Evolutionary conservation across 2,797 vertebrate species (phyloP), one percentile per base, ranked within the genome.

Genomic region (Margarornis squamiger): DNA sequence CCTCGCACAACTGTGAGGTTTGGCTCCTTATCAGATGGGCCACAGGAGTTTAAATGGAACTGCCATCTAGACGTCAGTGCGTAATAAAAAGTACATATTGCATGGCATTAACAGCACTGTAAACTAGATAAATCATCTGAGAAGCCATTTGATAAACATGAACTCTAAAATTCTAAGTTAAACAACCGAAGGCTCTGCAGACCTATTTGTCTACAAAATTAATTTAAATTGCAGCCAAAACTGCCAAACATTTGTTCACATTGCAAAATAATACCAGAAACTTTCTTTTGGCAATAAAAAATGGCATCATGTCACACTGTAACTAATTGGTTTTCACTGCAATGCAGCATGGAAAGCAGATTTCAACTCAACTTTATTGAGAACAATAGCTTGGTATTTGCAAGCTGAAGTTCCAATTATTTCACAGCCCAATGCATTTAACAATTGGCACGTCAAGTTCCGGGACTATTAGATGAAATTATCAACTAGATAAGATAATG

Each of bases 371-470:
- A 95, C 74, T 71, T 74, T 21, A 71, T 1, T 61, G 92, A 76
- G 92, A 95, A 96, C 93, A 94, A 96, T 82, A 93, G 80, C 70
- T 70, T 78, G 57, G 81, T 92, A 92, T 92, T 95, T 96, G 81
- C 51, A 95, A 83, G 75, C 67, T 86, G 73, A 88, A 94, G 54
- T 73, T 91, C 83, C 3, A 3, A 88, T 95, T 58, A 96, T 72
- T 96, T 87, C 86, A 93, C 91, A 94, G 90, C 27, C 68, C 77
- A 84, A 30, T 38, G 82, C 45, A 8, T 86, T 92, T 86, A 95
- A 90, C 92, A 96, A 39, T 23, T 75, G 96, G 92, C 92, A 88
- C 94, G 91, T 76, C 70, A 48, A 88, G 75, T 78, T 96, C 90
- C 86, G 24, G 96, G 86, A 86, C 55, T 55, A 92, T 51, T 30